Evolutionary conservation across 2,888 invertebrate species (phyloP), one percentile per base, ranked within the genome.

Genomic region (Phoronis australis): DNA sequence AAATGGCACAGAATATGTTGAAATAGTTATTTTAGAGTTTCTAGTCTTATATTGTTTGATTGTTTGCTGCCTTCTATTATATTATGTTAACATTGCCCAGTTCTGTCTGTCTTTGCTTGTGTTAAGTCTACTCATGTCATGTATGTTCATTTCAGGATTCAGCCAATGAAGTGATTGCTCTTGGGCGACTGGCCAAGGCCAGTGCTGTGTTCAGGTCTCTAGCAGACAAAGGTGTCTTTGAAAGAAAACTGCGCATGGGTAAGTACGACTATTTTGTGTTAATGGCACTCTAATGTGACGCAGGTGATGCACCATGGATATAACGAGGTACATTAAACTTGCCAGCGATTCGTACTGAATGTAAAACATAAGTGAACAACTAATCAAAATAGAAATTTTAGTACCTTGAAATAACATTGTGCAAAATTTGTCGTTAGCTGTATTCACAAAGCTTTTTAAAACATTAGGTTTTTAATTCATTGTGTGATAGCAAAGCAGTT

Each of bases 191-290:
- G 44, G 73, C 78, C 20, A 69, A 76, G 50, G 65, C 73, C 59
- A 75, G 76, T 50, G 76, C 78, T 52, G 68, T 77, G 57, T 76
- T 77, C 69, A 65, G 77, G 50, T 66, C 71, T 46, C 71, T 77
- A 48, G 69, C 72, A 18, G 73, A 71, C 54, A 61, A 66, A 42
- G 77, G 76, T 26, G 69, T 75, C 12, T 70, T 78, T 53, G 74
- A 76, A 50, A 60, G 77, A 53, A 73, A 76, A 45, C 66, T 78
- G 48, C 60, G 66, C 45, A 75, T 78, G 68, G 78, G 77, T 78
- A 55, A 53, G 66, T 55, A 1, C 15, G 26, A 6, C n/a, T n/a
- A n/a, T n/a, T n/a, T n/a, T n/a, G n/a, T n/a, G n/a, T n/a, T n/a
- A n/a, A n/a, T n/a, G n/a, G n/a, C n/a, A n/a, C n/a, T n/a, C n/a